Conservation (phyloP, 2,888 invertebrate species). For the Sthenelais limicola region DNA sequence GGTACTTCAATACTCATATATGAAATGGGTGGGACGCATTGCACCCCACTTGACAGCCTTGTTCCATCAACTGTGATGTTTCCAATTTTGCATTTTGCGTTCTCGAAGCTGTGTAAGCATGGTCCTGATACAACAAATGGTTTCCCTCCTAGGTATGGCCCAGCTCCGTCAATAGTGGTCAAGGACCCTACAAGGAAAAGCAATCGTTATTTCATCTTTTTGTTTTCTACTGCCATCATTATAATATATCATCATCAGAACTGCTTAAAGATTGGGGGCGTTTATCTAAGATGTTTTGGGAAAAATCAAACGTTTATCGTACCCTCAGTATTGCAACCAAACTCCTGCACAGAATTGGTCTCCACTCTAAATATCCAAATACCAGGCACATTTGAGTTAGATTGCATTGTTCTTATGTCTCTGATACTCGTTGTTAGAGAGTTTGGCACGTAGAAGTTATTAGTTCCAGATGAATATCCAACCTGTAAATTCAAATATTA, state of each 20-base stretch:
- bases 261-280: no score
- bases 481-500: neutral
- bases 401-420: neutral
- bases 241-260: no score
- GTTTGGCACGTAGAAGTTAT: neutral
- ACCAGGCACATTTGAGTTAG: neutral
- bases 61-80: no score
- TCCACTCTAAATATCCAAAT: neutral
- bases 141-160: constrained; percentile 9
- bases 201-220: no score
- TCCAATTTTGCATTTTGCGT: constrained; percentile 1
- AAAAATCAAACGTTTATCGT: no score
- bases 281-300: no score
- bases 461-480: neutral
- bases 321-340: neutral
- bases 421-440: neutral
- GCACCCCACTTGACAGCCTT: no score
- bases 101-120: neutral
- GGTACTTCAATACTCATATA: neutral
- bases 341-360: neutral
- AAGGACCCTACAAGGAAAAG: neutral
- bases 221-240: no score
- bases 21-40: constrained; percentile 7
- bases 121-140: constrained; percentile 6
- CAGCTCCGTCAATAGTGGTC: neutral